Base-by-base conservation (phyloP, 2,113 vertebrate genomes). In the Procapra przewalskii region DNA sequence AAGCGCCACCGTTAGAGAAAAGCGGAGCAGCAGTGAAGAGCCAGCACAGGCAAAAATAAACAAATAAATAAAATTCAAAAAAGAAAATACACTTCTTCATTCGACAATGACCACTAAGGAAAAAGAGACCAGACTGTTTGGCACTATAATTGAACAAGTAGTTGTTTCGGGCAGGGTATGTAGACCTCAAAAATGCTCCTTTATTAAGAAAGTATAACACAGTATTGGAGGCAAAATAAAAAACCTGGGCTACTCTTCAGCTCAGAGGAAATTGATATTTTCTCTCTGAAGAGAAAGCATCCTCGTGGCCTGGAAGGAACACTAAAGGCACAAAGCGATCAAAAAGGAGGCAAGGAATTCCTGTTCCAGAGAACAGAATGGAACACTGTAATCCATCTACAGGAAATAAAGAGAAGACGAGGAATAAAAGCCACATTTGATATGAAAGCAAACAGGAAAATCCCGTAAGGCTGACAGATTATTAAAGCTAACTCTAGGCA, bases 361-460 rank as follows among this genome's bases (percentile, higher is more conserved):
- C 67, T 7, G 29, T 82, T 89, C 94, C 89, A 57, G 82, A 94
- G 83, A 92, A 88, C 89, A 96, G 93, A 96, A 83, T 11, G 84
- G 93, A 97, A 59, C 86, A 55, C 93, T 54, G 57, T 90, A 95
- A 93, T 94, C 98, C 40, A n/a, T 13, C 43, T 27, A 79, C 96
- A 97, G 98, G 98, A 98, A 98, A 97, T 96, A 89, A 97, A 7
- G 31, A 94, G 83, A 96, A 92, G 80, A 89, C 67, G 79, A 94
- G 75, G 77, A 93, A 91, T 87, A 62, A 94, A 91, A 79, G 60
- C 71, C 94, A 60, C 40, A 91, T 90, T 71, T 62, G 95, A 96
- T 93, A 77, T 96, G 83, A 96, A 97, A 95, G 95, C 97, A 97
- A 91, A 88, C 83, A 89, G 86, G 94, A 96, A 94, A 95, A 80